A percentile compares a stretch with the other conserved stretches of the same genome.
Conservation (phyloP, 2,888 invertebrate species). For the Panopea generosa region DNA sequence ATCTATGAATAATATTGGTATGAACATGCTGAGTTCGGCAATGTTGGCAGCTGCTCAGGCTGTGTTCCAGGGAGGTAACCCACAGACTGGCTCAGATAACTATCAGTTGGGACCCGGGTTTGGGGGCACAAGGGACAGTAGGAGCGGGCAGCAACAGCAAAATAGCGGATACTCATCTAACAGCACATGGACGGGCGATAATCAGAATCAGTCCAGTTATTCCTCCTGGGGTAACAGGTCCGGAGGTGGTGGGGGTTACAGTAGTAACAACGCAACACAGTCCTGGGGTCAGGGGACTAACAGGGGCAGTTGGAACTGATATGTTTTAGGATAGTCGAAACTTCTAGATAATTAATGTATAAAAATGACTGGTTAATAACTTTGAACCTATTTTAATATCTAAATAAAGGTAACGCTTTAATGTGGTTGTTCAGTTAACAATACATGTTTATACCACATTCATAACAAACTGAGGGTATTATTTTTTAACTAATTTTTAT, state of each 20-base stretch:
- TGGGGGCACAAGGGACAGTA: conserved; percentile 62
- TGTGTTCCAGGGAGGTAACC: conserved; percentile 68
- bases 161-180: conserved; percentile 17
- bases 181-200: conserved; percentile 31
- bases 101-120: conserved; percentile 63
- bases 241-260: conserved; percentile 40
- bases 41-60: conserved; percentile 81
- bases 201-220: conserved; percentile 25
- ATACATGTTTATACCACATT: no score
- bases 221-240: conserved; percentile 50
- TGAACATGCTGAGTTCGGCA: conserved; percentile 79
- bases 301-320: conserved; percentile 31
- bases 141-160: conserved; percentile 5
- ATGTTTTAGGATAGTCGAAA: no score
- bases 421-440: no score
- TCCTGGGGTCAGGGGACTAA: conserved; percentile 41
- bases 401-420: no score
- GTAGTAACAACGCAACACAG: conserved; percentile 14
- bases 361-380: no score
- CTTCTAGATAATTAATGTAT: no score
- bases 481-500: no score
- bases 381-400: no score
- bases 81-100: conserved; percentile 30
- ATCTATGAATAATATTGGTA: conserved; percentile 71
- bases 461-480: no score